Base-by-base conservation (phyloP, 2,797 vertebrate species). In the Odontamblyopus rebecca region DNA sequence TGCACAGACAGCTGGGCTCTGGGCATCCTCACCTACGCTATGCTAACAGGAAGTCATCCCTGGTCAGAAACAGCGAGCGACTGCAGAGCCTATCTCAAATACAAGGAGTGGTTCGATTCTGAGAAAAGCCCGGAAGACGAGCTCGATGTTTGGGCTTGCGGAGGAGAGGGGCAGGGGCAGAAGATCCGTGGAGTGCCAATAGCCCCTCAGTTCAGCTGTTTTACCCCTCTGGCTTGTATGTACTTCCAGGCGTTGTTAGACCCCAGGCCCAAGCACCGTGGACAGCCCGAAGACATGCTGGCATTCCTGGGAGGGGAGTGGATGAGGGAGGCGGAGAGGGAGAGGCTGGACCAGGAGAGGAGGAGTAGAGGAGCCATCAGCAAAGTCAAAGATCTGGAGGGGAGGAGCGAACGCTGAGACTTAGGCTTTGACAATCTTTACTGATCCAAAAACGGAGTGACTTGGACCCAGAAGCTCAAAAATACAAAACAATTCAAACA, bases 1-100 rank as follows among this genome's bases (percentile, higher is more conserved):
- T 93, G 95, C 75, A 88, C 95, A 41, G 97, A 98, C 0, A 95
- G 94, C 77, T 98, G 97, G 97, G 96, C 96, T 0, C 91, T 98
- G 0, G 97, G 97, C 0, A 94, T 98, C 70, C 86, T 98, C 73
- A 93, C 96, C 4, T 98, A 97, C 69, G 95, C 95, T 80, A 91
- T 97, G 71, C 92, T 98, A 72, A 98, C 95, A 0, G 97, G 97
- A 62, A 94, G 93, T 65, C 95, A 96, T 71, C 97, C 97, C 23
- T 98, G 96, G 97, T 93, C 95, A 19, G 94, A 95, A 82, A 97
- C 94, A 0, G 62, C 93, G 79, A 88, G 86, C 0, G 77, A 93
- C 2, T 95, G 97, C 88, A 82, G 79, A 51, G 94, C 96, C 60
- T 98, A 95, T 67, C 90, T 92, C 26, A 95, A 94, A 75, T 98